Base-by-base conservation (phyloP, 23 tunicate genomes). In the Corella eumyota region DNA sequence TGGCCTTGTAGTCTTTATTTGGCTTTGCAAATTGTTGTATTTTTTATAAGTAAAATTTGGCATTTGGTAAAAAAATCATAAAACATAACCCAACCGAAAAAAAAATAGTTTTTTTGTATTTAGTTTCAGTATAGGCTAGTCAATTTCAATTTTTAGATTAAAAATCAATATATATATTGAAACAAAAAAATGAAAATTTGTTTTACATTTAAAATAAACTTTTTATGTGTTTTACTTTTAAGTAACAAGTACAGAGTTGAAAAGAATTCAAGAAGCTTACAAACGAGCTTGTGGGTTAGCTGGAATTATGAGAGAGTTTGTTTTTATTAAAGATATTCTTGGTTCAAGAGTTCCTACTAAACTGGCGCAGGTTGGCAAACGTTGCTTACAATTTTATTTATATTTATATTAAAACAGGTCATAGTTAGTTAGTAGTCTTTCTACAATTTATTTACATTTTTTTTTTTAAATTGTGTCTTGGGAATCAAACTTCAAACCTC, bases 261-360 rank as follows among this genome's bases (percentile, higher is more conserved):
- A 74, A 45, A 58, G 96, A 62, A 44, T 88, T 25, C 82, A 73
- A 50, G 81, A 79, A 24, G 96, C 96, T 11, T 88, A 88, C 66
- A 88, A 88, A 38, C 54, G 84, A 21, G 79, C 96, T 24, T 85
- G 95, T 61, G 96, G 81, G 13, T 68, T 60, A 25, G 79, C 78
- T 45, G 74, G 77, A 32, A 17, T 72, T 2, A 73, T 88, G 88
- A 67, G 63, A 47, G 81, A 72, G 63, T 44, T 44, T 2, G 72
- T 69, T 36, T 72, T 88, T 28, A 32, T 68, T 1, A 56, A 72
- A 66, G 96, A 88, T 79, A 88, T 88, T 21, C 71, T 88, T 7
- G 96, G 96, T 25, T 88, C 78, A 37, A 84, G 23, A 68, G 88
- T 88, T 3, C 96, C 96, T 5, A n/a, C 37, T 5, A 88, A 88